phyloP scores from a whole-genome alignment of 1,140 invertebrate species.

The Melanaphis sacchari region DNA sequence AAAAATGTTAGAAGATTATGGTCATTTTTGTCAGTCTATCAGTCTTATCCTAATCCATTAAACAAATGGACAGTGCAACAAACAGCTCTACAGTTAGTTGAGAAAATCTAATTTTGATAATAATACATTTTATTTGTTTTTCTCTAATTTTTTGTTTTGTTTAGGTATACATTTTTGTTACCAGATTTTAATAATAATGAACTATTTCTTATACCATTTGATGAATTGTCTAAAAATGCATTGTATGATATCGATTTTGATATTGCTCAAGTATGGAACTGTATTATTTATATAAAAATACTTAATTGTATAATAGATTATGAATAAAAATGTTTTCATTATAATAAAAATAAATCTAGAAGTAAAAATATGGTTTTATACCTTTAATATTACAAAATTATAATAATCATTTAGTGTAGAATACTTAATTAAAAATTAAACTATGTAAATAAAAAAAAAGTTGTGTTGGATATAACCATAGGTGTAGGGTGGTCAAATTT shows the following conservation, averaged over 20 bases:
- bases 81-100: slow-evolving; percentile 26
- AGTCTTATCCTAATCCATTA: slow-evolving; percentile 3
- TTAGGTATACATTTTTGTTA: slow-evolving; percentile 42
- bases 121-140: not conserved
- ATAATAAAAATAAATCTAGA: not conserved
- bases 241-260: slow-evolving; percentile 31
- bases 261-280: slow-evolving; percentile 20
- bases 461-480: too few species aligned
- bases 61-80: not conserved
- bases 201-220: slow-evolving; percentile 20
- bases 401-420: not conserved
- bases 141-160: not conserved
- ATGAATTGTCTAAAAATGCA: slow-evolving; percentile 28
- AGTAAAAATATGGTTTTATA: too few species aligned
- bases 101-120: not conserved
- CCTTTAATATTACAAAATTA: not conserved
- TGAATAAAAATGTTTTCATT: not conserved
- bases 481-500: too few species aligned
- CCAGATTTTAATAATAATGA: slow-evolving; percentile 40
- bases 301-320: not conserved
- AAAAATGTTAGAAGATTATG: slow-evolving; percentile 33
- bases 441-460: not conserved
- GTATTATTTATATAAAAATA: not conserved
- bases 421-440: not conserved
- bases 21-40: slow-evolving; percentile 31